Evolutionary conservation across 2,113 vertebrate species (phyloP).

Genomic region (Crotalus viridis): DNA sequence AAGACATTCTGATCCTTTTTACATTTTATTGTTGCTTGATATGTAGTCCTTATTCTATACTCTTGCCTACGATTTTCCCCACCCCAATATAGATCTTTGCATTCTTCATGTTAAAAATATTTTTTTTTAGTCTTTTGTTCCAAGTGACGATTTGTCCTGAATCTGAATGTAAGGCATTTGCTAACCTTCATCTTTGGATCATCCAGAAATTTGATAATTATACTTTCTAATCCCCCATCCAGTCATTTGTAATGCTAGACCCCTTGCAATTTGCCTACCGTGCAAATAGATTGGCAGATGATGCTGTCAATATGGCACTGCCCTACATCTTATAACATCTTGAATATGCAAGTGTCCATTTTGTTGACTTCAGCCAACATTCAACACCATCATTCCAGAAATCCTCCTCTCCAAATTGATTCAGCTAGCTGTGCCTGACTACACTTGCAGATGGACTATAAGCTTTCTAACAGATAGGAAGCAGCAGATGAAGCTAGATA

Average conservation of each 20-base stretch:
- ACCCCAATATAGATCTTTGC: neutral
- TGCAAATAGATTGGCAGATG: too few species aligned
- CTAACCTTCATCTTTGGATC: neutral
- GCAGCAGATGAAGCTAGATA: too few species aligned
- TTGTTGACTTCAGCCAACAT: too few species aligned
- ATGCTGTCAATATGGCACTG: too few species aligned
- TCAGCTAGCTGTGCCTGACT: too few species aligned
- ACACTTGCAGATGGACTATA: too few species aligned
- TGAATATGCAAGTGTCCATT: too few species aligned
- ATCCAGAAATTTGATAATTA: neutral
- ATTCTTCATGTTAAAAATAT: neutral
- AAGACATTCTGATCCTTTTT: neutral
- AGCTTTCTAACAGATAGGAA: too few species aligned
- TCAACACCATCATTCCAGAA: too few species aligned
- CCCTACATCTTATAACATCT: too few species aligned
- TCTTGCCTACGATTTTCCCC: neutral
- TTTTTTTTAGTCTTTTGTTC: neutral
- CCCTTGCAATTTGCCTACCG: too few species aligned
- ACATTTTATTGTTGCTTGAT: neutral
- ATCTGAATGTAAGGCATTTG: neutral
- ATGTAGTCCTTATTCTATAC: neutral
- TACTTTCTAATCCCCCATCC: neutral
- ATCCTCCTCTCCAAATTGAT: too few species aligned
- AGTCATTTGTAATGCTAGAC: neutral
- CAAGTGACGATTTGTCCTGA: neutral